Conservation (phyloP, 2,797 vertebrate genomes). For the Oryzias sinensis region DNA sequence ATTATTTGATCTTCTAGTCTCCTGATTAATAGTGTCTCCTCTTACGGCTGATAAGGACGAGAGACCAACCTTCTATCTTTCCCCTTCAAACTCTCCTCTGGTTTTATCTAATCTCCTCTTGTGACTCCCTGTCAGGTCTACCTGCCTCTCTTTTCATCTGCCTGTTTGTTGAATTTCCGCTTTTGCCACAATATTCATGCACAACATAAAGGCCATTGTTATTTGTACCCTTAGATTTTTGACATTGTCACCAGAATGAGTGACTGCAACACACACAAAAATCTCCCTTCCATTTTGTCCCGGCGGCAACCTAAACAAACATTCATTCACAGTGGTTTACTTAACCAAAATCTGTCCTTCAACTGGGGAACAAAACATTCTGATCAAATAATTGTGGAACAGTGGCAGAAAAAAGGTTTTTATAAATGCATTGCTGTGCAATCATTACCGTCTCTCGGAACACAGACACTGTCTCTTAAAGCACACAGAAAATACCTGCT, state of each 20-base stretch:
- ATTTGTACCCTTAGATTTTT: constrained; percentile 37
- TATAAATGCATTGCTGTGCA: constrained; percentile 40
- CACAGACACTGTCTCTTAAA: background rate
- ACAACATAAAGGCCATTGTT: constrained; percentile 32
- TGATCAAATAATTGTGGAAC: constrained; percentile 46
- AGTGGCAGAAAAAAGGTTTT: constrained; percentile 12
- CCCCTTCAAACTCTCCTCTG: constrained; percentile 45
- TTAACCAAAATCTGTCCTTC: constrained; percentile 47
- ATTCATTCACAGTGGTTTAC: background rate
- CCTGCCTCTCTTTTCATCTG: constrained; percentile 6
- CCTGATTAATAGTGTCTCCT: constrained; percentile 64
- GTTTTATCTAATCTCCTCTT: constrained; percentile 29
- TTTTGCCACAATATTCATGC: constrained; percentile 18
- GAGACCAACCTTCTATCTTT: constrained; percentile 37
- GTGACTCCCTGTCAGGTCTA: constrained; percentile 19
- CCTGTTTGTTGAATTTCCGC: constrained; percentile 11
- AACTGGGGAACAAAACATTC: constrained; percentile 32
- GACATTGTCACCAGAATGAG: constrained; percentile 27
- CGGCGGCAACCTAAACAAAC: background rate
- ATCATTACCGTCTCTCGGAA: constrained; percentile 16
- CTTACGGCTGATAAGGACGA: constrained; percentile 47
- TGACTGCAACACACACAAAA: constrained; percentile 13
- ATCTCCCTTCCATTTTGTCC: background rate
- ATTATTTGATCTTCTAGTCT: constrained; percentile 55
- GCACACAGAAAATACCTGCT: background rate